These are phyloP conservation scores for Campaea margaritaria DNA, from an alignment of 2,888 invertebrate species.

Conservation along the genomic window DNA sequence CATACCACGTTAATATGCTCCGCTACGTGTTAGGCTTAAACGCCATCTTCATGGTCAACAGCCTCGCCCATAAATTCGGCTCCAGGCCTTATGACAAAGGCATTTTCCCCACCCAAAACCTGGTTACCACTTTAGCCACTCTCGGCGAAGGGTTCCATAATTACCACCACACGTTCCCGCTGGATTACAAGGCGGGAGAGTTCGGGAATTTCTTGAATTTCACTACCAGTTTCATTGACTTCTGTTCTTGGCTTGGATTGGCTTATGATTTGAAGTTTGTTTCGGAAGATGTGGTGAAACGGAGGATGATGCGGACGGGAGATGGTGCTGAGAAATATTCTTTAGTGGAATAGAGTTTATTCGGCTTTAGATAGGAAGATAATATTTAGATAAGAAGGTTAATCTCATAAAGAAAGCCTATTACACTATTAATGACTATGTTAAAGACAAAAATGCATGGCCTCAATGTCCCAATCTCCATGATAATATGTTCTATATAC, in stretches of 20 bases:
- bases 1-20: background rate
- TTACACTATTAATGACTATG: no score
- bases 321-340: background rate
- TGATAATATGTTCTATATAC: no score
- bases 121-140: background rate
- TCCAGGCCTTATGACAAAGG: constrained; percentile 1
- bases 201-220: constrained; percentile 1
- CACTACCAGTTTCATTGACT: background rate
- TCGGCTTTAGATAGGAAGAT: no score
- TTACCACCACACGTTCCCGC: background rate
- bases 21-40: background rate
- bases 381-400: no score
- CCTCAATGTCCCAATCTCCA: no score
- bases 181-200: background rate
- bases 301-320: background rate
- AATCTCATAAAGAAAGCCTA: no score
- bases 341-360: no score
- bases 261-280: background rate
- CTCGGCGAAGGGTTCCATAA: background rate
- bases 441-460: no score
- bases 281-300: background rate
- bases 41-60: constrained; percentile 1
- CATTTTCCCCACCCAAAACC: background rate
- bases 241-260: background rate
- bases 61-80: background rate